Evolutionary conservation across 1,140 invertebrate genomes (phyloP), one percentile per base, ranked within the genome.

Genomic region (Rhysida immarginata): DNA sequence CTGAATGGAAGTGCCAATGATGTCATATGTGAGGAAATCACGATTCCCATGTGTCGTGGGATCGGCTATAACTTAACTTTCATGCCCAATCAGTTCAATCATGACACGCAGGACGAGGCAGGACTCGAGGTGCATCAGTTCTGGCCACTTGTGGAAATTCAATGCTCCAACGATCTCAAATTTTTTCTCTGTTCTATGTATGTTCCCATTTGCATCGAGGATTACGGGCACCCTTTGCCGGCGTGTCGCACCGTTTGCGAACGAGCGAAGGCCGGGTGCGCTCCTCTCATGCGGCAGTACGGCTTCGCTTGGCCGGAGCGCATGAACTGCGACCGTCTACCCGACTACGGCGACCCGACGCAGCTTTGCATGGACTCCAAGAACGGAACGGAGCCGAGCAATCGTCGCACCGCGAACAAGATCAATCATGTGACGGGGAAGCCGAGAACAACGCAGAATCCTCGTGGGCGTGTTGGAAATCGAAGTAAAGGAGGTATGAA

Each of bases 21-120:
- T n/a, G n/a, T n/a, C n/a, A n/a, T n/a, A n/a, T 98, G 94, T 73
- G 91, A 96, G 70, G 87, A 90, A 68, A 96, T 98, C 65, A 92
- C 85, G 26, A 94, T 96, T 60, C 90, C 93, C 8, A 93, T 97
- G 87, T 98, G 95, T 69, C 74, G 85, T 50, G 85, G 85, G 26
- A 94, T 97, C 70, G 90, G 88, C 2, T 99, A 98, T 77, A 98
- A 97, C 69, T 78, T 84, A 69, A 99, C 95, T 0, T 80, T 83
- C n/a, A 96, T 96, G 83, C 95, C 92, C 27, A 96, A 96, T 72
- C 84, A 87, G 62, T 79, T 95, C 62, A 90, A 93, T 67, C 91
- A 95, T 69, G 91, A 94, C 64, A 87, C 82, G 18, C 90, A 95
- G 69, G 89, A 92, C 43, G 89, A 93, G 71, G 90, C 90, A 2